phyloP scores from a whole-genome alignment of 64 coral and sea anemone species.

The Montipora capricornis region DNA sequence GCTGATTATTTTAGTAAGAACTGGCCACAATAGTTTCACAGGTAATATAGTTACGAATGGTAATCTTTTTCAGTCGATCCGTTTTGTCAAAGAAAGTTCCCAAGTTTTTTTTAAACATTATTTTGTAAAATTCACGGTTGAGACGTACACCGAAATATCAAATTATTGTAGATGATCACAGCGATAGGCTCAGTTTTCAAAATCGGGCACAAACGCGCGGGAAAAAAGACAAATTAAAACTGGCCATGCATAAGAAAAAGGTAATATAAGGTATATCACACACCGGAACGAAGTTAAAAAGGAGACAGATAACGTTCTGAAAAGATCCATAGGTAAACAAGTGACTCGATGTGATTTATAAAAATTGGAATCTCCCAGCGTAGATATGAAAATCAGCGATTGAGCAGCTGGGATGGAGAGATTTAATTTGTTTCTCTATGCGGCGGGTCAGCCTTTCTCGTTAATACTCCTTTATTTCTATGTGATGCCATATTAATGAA shows the following conservation, averaged over 20 bases:
- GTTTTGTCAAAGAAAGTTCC: neutral
- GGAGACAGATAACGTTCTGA: conserved; percentile 15
- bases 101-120: too few relatives aligned
- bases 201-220: neutral
- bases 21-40: neutral
- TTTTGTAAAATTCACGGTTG: too few relatives aligned
- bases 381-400: neutral
- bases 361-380: neutral
- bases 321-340: conserved; percentile 19
- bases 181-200: neutral
- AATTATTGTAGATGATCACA: neutral
- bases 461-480: conserved; percentile 29
- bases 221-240: conserved; percentile 7
- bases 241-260: conserved; percentile 36
- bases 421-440: conserved; percentile 5
- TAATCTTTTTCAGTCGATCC: neutral
- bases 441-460: neutral
- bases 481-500: conserved; percentile 49
- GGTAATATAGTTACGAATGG: neutral
- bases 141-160: too few relatives aligned
- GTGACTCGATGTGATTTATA: neutral
- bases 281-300: conserved; percentile 24
- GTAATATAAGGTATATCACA: neutral
- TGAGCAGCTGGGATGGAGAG: neutral
- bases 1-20: too few relatives aligned